phyloP scores from a whole-genome alignment of 2,797 vertebrate genomes.

The Enteromius radiatus region DNA sequence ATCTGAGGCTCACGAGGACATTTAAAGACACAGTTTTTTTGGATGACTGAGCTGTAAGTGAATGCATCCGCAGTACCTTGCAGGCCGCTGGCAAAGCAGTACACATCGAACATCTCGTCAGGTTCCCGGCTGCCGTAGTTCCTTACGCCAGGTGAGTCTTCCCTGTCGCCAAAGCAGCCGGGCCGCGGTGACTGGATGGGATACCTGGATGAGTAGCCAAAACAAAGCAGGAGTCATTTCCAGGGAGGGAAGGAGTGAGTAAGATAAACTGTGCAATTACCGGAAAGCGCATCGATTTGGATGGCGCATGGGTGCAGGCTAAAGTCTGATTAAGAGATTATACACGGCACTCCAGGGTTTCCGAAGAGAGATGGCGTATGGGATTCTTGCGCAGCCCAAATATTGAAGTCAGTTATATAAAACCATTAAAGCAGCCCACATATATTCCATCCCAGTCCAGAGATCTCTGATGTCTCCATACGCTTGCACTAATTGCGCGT shows the following conservation, averaged over 20 bases:
- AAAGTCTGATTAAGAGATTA: constrained; percentile 75
- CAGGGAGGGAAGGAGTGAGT: constrained; percentile 7
- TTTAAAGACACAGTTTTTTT: constrained; percentile 51
- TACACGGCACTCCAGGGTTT: constrained; percentile 59
- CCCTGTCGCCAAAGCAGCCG: constrained; percentile 94
- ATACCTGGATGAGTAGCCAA: constrained; percentile 77
- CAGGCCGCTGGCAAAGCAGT: constrained; percentile 89
- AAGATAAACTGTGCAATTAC: constrained; percentile 70
- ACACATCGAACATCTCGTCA: constrained; percentile 89
- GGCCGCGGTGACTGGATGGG: constrained; percentile 94
- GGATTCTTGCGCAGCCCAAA: constrained; percentile 14
- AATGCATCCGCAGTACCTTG: constrained; percentile 74
- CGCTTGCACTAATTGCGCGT: constrained; percentile 72
- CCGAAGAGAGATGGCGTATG: constrained; percentile 19
- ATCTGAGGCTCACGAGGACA: constrained; percentile 41
- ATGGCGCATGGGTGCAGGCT: constrained; percentile 58
- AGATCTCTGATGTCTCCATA: constrained; percentile 65
- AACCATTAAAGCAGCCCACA: constrained; percentile 51
- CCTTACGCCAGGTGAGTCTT: constrained; percentile 91
- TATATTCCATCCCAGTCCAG: constrained; percentile 32
- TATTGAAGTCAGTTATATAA: constrained; percentile 49
- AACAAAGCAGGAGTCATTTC: constrained; percentile 17
- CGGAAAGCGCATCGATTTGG: constrained; percentile 67
- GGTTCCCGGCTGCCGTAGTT: constrained; percentile 88
- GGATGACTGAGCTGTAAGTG: constrained; percentile 59